Evolutionary conservation across 2,113 vertebrate species (phyloP).

Genomic region (Istiophorus platypterus): DNA sequence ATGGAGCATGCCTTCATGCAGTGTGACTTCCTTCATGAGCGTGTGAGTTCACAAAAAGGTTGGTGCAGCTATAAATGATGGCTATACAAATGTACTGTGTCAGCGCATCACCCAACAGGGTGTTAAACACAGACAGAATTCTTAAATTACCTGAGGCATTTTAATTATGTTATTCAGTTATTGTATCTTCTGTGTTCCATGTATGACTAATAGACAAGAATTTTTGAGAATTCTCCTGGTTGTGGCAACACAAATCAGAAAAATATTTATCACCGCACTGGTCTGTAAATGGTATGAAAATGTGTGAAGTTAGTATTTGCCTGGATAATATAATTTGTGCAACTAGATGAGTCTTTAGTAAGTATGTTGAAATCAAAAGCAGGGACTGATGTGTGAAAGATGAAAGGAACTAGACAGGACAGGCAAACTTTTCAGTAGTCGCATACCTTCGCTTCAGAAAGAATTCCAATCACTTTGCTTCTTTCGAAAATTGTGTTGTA

Average conservation of each 20-base stretch:
- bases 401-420: neutral
- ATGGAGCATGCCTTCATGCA: conserved; percentile 7
- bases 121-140: conserved; percentile 13
- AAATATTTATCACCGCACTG: neutral
- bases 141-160: conserved; percentile 45
- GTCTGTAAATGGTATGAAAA: conserved; percentile 2
- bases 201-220: neutral
- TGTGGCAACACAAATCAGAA: conserved; percentile 1
- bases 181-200: conserved; percentile 32
- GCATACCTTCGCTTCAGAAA: neutral
- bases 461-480: too few species aligned
- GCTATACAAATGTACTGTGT: conserved; percentile 23
- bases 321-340: conserved; percentile 21
- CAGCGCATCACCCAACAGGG: conserved; percentile 46
- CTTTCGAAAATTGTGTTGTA: too few species aligned
- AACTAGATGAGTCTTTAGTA: conserved; percentile 2
- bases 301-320: conserved; percentile 9
- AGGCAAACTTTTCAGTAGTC: neutral
- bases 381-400: conserved; percentile 5
- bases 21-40: neutral
- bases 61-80: conserved; percentile 18
- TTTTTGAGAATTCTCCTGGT: conserved; percentile 21
- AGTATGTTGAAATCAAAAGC: conserved; percentile 18
- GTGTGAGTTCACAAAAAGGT: conserved; percentile 34
- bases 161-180: conserved; percentile 43